Base-by-base conservation (phyloP, 2,888 invertebrate genomes). In the Tridacna crocea region DNA sequence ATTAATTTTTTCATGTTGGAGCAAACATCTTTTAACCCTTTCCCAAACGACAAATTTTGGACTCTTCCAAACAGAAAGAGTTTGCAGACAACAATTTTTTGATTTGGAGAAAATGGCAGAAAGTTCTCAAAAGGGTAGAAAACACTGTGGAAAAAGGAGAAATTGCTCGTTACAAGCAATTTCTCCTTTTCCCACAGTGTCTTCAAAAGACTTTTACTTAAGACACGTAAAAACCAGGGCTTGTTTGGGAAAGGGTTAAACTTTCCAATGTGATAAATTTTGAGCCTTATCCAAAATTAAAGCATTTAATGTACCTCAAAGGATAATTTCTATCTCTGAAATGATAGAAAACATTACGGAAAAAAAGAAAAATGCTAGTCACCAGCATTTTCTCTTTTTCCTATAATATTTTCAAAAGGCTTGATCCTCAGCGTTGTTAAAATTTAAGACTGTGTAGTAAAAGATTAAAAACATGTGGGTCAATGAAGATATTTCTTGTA, bases 401-500 rank as follows among this genome's bases (percentile, higher is more conserved):
- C 36, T 8, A 36, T 36, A 36, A 36, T 36, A 36, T 36, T 36
- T 36, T 36, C 36, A 36, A 36, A 36, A 36, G 36, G 36, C 36
- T 36, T 36, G 3, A 2, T 36, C 36, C 36, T 36, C 36, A 36
- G 36, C 4, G 6, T 61, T 26, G 36, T 27, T 66, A 12, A 66
- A 66, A 27, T 27, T 66, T 2, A 4, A 27, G 27, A 66, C 3
- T 27, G 1, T 17, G 12, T 66, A 10, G 26, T 26, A 17, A 27
- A 17, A 36, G 66, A 19, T 17, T 27, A 36, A 66, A 66, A 27
- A 66, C 36, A 66, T 66, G 8, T 27, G 8, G 66, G 66, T 13
- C 12, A 66, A 66, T 36, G 66, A 36, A 66, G 66, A 66, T 27
- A 66, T 27, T 27, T 26, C 36, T 66, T 13, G 66, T 66, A 15